These are phyloP conservation scores for Entosphenus tridentatus DNA, from an alignment of 2,113 vertebrate species.

Conservation along the genomic window DNA sequence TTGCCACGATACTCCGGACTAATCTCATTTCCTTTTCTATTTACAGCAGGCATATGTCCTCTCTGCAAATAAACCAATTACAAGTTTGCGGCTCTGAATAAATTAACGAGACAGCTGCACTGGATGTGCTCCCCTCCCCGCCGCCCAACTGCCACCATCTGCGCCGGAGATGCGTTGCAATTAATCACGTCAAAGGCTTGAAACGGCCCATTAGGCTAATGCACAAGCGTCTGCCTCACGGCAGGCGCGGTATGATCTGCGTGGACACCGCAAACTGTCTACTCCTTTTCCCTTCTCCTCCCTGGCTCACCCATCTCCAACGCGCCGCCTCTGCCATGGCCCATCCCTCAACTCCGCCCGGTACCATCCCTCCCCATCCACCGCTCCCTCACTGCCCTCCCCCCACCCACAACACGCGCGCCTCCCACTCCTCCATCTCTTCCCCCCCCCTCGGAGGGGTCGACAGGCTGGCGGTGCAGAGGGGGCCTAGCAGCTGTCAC, in stretches of 20 bases:
- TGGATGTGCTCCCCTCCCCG: background rate
- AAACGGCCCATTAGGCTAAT: constrained; percentile 7
- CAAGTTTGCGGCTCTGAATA: constrained; percentile 2
- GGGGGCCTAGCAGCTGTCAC: background rate
- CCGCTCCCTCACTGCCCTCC: too few relatives aligned
- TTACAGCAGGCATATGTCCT: constrained; percentile 3
- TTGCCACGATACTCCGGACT: constrained; percentile 1
- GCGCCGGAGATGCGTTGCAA: background rate
- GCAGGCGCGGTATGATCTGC: background rate
- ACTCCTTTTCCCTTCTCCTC: background rate
- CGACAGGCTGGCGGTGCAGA: too few relatives aligned
- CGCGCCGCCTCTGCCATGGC: too few relatives aligned
- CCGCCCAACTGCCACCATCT: constrained; percentile 5
- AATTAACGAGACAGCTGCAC: constrained; percentile 5
- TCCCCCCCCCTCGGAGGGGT: too few relatives aligned
- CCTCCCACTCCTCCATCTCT: too few relatives aligned
- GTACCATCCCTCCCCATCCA: too few relatives aligned
- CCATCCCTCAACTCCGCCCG: too few relatives aligned
- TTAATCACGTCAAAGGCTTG: constrained; percentile 3
- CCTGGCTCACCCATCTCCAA: background rate
- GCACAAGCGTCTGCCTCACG: background rate
- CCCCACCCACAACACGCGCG: too few relatives aligned
- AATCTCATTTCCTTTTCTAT: constrained; percentile 6
- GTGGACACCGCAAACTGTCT: background rate
- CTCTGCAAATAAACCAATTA: constrained; percentile 5